A percentile compares a stretch with the other conserved stretches of the same genome.
phyloP scores from a whole-genome alignment of 2,888 invertebrate species.

The Linnaemya tessellans region DNA sequence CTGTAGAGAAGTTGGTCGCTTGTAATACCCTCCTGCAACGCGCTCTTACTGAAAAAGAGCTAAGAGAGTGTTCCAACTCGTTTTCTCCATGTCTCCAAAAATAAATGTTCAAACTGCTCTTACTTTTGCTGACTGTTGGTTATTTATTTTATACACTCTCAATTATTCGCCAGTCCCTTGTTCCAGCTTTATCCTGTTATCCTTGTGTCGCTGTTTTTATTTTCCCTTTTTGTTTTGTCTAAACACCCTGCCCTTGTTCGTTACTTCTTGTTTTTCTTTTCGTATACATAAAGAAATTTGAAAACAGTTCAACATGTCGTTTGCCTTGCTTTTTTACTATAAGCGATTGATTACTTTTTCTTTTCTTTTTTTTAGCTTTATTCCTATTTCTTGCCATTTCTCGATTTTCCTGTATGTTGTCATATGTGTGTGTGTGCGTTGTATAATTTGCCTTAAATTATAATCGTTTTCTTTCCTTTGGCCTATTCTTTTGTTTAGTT shows the following conservation, averaged over 20 bases:
- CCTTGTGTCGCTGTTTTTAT: not conserved
- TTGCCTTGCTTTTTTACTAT: constrained; percentile 44
- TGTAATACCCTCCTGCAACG: not conserved
- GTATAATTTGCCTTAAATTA: constrained; percentile 44
- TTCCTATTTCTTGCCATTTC: constrained; percentile 12
- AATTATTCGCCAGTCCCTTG: constrained; percentile 29
- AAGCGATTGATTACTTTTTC: constrained; percentile 35
- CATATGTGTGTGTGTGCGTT: constrained; percentile 8
- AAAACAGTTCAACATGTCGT: constrained; percentile 66
- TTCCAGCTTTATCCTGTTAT: constrained; percentile 39
- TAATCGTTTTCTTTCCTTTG: constrained; percentile 53
- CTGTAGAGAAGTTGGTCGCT: constrained; percentile 75
- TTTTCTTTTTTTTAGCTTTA: constrained; percentile 31
- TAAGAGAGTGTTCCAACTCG: not conserved
- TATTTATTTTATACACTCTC: not conserved
- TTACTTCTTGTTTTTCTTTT: constrained; percentile 1
- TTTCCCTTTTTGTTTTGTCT: constrained; percentile 59
- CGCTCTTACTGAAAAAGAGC: not conserved
- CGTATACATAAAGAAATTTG: constrained; percentile 25
- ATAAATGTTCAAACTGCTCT: not conserved
- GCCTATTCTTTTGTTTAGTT: constrained; percentile 20
- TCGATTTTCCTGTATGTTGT: constrained; percentile 8
- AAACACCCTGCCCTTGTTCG: constrained; percentile 40
- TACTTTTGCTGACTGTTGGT: not conserved
- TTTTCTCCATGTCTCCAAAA: not conserved